Percentiles rank a stretch among this genome's conserved stretches.
Conservation (phyloP, 23 tunicate genomes). For the Styela clava region DNA sequence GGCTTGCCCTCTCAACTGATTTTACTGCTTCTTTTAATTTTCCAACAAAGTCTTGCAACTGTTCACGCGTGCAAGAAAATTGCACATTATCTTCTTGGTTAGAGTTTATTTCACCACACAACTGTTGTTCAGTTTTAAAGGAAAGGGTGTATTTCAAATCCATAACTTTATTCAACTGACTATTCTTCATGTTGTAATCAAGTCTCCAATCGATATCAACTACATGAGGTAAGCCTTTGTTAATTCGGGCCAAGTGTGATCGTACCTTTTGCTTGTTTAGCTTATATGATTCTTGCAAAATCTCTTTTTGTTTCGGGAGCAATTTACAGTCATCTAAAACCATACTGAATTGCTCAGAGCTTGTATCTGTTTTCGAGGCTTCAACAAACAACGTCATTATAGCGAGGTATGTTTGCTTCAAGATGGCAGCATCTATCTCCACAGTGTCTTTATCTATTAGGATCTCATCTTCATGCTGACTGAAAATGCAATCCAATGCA, state of each 20-base stretch:
- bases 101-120: neutral
- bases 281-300: slow-evolving; percentile 2
- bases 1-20: slow-evolving; percentile 75
- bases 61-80: slow-evolving; percentile 72
- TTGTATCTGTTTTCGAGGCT: slow-evolving; percentile 57
- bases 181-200: slow-evolving; percentile 80
- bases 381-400: slow-evolving; percentile 49
- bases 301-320: slow-evolving; percentile 29
- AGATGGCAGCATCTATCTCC: neutral
- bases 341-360: slow-evolving; percentile 56
- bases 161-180: slow-evolving; percentile 53
- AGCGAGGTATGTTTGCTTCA: slow-evolving; percentile 41
- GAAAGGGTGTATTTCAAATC: slow-evolving; percentile 58
- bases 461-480: neutral
- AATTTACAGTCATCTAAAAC: slow-evolving; percentile 72
- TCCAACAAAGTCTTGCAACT: slow-evolving; percentile 74
- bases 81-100: slow-evolving; percentile 31
- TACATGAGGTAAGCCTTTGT: slow-evolving; percentile 32
- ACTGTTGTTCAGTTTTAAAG: slow-evolving; percentile 28
- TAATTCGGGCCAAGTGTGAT: slow-evolving; percentile 7
- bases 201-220: slow-evolving; percentile 71
- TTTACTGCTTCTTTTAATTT: slow-evolving; percentile 87
- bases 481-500: slow-evolving; percentile 11
- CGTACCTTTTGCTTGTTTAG: slow-evolving; percentile 4
- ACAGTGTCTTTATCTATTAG: neutral